Evolutionary conservation across 2,113 vertebrate species (phyloP).

Genomic region (Hiodon tergisus): DNA sequence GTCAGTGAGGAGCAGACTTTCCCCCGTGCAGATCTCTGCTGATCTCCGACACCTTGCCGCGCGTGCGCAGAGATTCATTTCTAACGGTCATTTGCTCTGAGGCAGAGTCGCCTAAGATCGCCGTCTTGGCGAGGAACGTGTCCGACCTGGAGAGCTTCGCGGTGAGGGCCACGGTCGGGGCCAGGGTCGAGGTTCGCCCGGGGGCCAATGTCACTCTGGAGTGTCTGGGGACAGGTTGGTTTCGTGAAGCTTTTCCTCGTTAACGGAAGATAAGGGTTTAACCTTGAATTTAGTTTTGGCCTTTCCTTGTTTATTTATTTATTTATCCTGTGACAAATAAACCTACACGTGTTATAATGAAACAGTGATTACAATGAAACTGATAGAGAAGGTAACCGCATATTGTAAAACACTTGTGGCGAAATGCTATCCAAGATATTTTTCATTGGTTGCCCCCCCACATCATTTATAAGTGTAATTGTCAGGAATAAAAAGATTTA

Average conservation of each 20-base stretch:
- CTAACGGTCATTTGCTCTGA: background rate
- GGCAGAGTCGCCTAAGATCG: slow-evolving; percentile 71
- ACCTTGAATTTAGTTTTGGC: too few relatives aligned
- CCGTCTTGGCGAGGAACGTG: slow-evolving; percentile 55
- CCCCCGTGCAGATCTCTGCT: too few relatives aligned
- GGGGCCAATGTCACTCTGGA: slow-evolving; percentile 65
- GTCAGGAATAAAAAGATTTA: slow-evolving; percentile 15
- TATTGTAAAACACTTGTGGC: slow-evolving; percentile 30
- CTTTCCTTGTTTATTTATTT: too few relatives aligned
- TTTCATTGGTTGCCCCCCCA: slow-evolving; percentile 3
- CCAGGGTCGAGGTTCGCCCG: slow-evolving; percentile 48
- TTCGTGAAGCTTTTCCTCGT: background rate
- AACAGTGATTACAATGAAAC: slow-evolving; percentile 19
- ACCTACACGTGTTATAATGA: background rate
- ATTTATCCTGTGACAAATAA: too few relatives aligned
- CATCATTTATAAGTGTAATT: slow-evolving; percentile 30
- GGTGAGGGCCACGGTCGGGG: slow-evolving; percentile 62
- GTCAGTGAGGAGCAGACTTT: too few relatives aligned
- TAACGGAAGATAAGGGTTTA: background rate
- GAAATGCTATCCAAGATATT: slow-evolving; percentile 27
- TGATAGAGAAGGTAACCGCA: slow-evolving; percentile 1
- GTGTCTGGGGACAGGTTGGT: slow-evolving; percentile 77
- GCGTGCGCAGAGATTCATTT: too few relatives aligned
- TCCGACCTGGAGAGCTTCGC: slow-evolving; percentile 50
- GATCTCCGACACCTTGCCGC: too few relatives aligned